These are phyloP conservation scores for Drosophila mayri DNA, from an alignment of 1,140 invertebrate species.

Conservation along the genomic window DNA sequence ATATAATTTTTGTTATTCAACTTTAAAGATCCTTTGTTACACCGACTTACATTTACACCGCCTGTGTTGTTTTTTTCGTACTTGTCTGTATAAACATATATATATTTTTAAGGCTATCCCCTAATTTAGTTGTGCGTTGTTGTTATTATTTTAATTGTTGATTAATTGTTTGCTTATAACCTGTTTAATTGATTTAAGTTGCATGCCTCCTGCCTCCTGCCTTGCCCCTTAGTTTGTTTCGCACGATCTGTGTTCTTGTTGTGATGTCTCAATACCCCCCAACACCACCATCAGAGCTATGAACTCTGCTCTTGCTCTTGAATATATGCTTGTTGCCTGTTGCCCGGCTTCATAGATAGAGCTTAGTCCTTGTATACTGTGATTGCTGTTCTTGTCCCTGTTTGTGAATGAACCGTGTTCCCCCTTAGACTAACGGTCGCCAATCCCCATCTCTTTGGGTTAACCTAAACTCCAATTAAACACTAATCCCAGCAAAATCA, in stretches of 20 bases:
- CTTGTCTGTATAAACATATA: background rate
- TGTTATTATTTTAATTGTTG: conserved; percentile 20
- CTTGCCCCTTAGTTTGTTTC: background rate
- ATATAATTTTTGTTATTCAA: conserved; percentile 61
- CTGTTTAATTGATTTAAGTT: conserved; percentile 10
- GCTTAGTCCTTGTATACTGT: conserved; percentile 12
- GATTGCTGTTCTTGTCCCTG: conserved; percentile 24
- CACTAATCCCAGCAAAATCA: conserved; percentile 13
- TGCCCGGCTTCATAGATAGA: conserved; percentile 8
- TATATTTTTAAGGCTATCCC: conserved; percentile 22
- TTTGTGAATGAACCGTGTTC: conserved; percentile 33
- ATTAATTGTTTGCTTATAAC: conserved; percentile 10
- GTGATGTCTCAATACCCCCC: background rate
- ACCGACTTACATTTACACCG: conserved; percentile 10
- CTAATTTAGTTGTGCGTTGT: conserved; percentile 14
- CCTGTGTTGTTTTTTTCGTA: conserved; percentile 8
- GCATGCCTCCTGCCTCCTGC: conserved; percentile 11
- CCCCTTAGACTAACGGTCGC: conserved; percentile 12
- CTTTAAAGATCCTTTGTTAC: conserved; percentile 26
- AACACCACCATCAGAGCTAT: background rate
- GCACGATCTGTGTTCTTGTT: conserved; percentile 12
- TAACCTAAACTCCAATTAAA: background rate
- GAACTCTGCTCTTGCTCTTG: too few relatives aligned
- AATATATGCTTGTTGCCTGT: background rate
- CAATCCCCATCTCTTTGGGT: background rate